phyloP scores from a whole-genome alignment of 2,113 vertebrate species.

The Natator depressus region DNA sequence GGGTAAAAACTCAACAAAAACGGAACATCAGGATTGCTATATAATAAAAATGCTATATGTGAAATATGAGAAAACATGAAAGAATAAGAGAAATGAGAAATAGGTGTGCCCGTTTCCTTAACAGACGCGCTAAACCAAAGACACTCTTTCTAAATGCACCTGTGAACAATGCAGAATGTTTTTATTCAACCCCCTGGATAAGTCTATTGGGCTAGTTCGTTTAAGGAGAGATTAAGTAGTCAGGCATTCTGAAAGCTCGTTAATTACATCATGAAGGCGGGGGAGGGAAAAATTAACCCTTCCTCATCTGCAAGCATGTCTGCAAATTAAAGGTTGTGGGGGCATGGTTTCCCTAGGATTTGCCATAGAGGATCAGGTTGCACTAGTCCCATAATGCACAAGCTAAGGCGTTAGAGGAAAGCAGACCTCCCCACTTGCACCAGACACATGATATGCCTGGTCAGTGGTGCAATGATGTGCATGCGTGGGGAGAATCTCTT shows the following conservation, averaged over 20 bases:
- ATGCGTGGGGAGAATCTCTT: not conserved
- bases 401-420: accelerated
- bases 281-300: not conserved
- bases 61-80: not conserved
- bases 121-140: not conserved
- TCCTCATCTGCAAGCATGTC: not conserved
- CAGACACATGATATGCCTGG: not conserved
- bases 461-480: accelerated
- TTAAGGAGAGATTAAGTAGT: not conserved
- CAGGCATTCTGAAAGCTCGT: not conserved
- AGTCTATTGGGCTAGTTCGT: not conserved
- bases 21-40: not conserved
- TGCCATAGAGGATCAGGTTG: not conserved
- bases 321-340: not conserved
- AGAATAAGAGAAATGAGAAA: not conserved
- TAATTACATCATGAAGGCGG: not conserved
- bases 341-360: not conserved
- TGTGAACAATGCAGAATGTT: not conserved
- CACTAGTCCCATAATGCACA: not conserved
- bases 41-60: not conserved
- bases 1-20: not conserved
- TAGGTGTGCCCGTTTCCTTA: not conserved
- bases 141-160: not conserved
- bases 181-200: not conserved
- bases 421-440: not conserved